Conservation (phyloP, 2,113 vertebrate genomes). For the Turnix velox region DNA sequence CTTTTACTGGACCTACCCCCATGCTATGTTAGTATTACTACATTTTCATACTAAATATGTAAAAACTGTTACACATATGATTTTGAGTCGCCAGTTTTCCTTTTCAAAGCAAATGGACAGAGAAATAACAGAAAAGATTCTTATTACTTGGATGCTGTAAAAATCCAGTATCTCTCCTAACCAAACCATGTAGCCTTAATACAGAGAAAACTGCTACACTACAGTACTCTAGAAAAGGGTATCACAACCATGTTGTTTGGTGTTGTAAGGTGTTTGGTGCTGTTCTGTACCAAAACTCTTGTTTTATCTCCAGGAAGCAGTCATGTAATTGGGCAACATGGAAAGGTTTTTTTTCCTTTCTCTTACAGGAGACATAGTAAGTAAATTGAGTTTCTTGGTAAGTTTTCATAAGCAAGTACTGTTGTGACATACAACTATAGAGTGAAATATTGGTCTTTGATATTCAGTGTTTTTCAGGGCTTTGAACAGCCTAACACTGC, state of each 20-base stretch:
- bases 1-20: background rate
- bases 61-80: background rate
- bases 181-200: background rate
- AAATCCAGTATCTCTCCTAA: background rate
- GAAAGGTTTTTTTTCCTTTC: background rate
- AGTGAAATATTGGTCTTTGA: background rate
- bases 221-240: background rate
- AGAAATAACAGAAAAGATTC: background rate
- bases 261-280: background rate
- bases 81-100: background rate
- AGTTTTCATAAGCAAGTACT: background rate
- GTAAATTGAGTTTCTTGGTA: background rate
- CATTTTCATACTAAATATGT: background rate
- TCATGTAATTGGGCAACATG: background rate
- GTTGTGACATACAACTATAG: background rate
- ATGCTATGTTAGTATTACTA: background rate
- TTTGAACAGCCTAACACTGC: background rate
- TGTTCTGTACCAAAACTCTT: background rate
- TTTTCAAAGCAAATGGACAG: background rate
- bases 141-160: background rate
- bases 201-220: background rate
- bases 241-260: background rate
- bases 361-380: background rate
- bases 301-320: background rate
- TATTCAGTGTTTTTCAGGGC: background rate